phyloP scores from a whole-genome alignment of 2,113 vertebrate species.

The Plecotus auritus region DNA sequence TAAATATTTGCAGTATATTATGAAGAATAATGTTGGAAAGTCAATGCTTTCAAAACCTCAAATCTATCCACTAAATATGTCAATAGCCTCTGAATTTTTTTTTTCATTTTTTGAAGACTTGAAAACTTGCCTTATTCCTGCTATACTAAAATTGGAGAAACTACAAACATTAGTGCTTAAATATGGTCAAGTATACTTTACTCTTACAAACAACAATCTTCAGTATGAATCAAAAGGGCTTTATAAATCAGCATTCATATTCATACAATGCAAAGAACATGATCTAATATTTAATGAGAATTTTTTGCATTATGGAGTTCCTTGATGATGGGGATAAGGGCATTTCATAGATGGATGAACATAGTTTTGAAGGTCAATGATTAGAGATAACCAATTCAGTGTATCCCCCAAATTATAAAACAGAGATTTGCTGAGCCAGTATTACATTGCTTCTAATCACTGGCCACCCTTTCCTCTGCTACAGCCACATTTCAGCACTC shows the following conservation, averaged over 20 bases:
- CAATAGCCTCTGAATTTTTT: background rate
- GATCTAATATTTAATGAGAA: background rate
- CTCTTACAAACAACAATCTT: background rate
- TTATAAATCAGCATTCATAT: background rate
- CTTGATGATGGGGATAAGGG: background rate
- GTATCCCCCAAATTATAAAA: background rate
- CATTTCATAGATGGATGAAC: conserved; percentile 21
- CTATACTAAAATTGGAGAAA: background rate
- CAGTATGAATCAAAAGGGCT: background rate
- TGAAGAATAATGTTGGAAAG: background rate
- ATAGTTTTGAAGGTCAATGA: conserved; percentile 39
- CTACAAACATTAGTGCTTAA: background rate
- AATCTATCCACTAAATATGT: background rate
- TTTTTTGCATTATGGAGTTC: background rate
- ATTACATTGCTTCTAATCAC: background rate
- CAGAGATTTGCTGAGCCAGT: background rate
- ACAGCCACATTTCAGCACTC: background rate
- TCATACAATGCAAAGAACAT: background rate
- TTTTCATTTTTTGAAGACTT: background rate
- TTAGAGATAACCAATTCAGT: background rate
- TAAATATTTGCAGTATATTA: background rate
- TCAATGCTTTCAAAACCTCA: background rate
- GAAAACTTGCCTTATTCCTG: background rate
- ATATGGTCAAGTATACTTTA: background rate
- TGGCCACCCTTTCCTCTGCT: too few species aligned